Base-by-base conservation (phyloP, 2,113 vertebrate genomes). In the Corapipo altera region DNA sequence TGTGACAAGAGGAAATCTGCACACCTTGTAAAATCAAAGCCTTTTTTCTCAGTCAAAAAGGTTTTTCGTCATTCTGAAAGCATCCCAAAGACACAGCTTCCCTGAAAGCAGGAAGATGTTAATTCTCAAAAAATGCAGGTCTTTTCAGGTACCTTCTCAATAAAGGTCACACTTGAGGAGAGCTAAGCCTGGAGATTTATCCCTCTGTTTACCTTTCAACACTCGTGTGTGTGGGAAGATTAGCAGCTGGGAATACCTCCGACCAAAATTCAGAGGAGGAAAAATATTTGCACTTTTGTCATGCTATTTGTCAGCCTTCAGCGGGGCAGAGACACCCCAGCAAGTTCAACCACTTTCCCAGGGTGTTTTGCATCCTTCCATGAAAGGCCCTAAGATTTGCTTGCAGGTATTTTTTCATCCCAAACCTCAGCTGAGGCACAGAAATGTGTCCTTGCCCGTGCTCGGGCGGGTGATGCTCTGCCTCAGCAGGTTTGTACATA, bases 261-360 rank as follows among this genome's bases (percentile, higher is more conserved):
- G 3, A 87, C 65, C 41, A 8, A 62, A 57, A 91, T 35, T 62
- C 76, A 19, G 8, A 21, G 15, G 3, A 55, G 87, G 13, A 39
- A 87, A 89, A 93, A 82, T 48, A 58, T 71, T 94, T 82, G 65
- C 88, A 22, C 90, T 97, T 95, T 89, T 88, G 28, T 72, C 55
- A 3, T 69, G 62, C 65, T 66, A 4, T 85, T 87, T 94, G 83
- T 71, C 80, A 57, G 0, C 44, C 37, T 71, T 37, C 5, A 6
- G 75, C 6, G 44, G 35, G 51, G 35, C 43, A 48, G 72, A 72
- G 62, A 88, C 57, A 48, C 8, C 70, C 33, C 82, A 43, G 35
- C 43, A 24, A 71, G 46, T 44, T 35, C 88, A 58, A 32, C 21
- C 48, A 24, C 43, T 71, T 59, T 41, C 26, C 44, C 33, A 18